Evolutionary conservation across 2,797 vertebrate genomes (phyloP).

Genomic region (Coreius guichenoti): DNA sequence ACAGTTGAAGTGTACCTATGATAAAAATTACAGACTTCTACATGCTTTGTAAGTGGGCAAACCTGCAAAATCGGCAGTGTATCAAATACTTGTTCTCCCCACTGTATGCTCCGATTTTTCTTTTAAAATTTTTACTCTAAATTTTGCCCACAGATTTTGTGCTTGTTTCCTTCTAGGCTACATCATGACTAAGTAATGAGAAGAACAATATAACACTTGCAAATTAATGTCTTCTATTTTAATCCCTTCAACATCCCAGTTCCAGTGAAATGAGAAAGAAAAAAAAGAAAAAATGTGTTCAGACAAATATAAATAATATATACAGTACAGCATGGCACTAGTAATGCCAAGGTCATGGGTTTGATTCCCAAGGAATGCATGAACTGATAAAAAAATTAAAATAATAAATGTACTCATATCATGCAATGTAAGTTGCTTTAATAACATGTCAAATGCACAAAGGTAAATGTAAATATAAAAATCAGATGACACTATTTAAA

Average conservation of each 20-base stretch:
- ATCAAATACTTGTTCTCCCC: no score
- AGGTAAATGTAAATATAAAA: not conserved
- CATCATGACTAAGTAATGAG: constrained; percentile 7
- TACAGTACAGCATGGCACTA: not conserved
- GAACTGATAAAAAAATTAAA: not conserved
- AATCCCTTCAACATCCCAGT: constrained; percentile 10
- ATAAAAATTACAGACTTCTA: no score
- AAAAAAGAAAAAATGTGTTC: not conserved
- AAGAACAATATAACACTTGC: not conserved
- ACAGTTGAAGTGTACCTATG: no score
- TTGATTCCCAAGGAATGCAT: not conserved
- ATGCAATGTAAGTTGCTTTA: not conserved
- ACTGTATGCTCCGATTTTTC: not conserved
- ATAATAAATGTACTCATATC: not conserved
- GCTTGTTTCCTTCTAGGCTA: not conserved
- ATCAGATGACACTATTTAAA: not conserved
- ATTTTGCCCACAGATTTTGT: not conserved
- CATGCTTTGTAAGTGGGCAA: no score
- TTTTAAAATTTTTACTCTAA: not conserved
- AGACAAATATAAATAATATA: constrained; percentile 6
- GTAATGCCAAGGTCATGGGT: not conserved
- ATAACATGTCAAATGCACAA: not conserved
- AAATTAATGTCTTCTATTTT: not conserved
- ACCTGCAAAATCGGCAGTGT: no score
- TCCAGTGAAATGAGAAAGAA: not conserved